phyloP scores from a whole-genome alignment of 2,888 invertebrate genomes.

The Aphidius colemani region DNA sequence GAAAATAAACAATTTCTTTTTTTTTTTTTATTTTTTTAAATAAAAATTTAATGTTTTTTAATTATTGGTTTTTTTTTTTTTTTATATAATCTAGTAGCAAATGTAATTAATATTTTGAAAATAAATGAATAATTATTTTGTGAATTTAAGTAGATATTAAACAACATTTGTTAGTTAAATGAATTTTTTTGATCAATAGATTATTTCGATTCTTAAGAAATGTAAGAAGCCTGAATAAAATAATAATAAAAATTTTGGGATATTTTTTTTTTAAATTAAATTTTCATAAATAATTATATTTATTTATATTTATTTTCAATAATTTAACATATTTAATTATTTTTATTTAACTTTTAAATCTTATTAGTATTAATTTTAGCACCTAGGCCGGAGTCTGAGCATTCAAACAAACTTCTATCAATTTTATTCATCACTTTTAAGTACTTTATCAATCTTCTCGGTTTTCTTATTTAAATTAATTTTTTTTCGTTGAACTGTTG shows the following conservation, averaged over 20 bases:
- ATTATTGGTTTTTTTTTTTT: too few relatives aligned
- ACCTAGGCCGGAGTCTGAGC: slow-evolving; percentile 19
- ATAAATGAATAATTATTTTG: neutral
- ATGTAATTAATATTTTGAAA: neutral
- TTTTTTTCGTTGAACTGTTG: slow-evolving; percentile 9
- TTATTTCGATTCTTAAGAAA: neutral
- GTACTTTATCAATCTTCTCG: too few relatives aligned
- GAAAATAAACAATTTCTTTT: neutral
- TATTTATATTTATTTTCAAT: slow-evolving; percentile 12
- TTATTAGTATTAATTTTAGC: slow-evolving; percentile 10
- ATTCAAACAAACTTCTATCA: slow-evolving; percentile 9
- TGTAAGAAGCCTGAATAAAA: slow-evolving; percentile 47
- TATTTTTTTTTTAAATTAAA: slow-evolving; percentile 17
- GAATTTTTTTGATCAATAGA: too few relatives aligned
- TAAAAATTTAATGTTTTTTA: neutral
- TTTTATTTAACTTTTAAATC: neutral
- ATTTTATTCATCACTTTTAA: neutral
- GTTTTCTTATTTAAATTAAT: neutral
- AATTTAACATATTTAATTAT: slow-evolving; percentile 17
- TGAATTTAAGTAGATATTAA: neutral
- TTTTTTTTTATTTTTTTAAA: neutral
- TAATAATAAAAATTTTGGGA: slow-evolving; percentile 37
- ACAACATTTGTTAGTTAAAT: neutral
- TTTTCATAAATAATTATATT: slow-evolving; percentile 9
- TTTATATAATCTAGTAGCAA: neutral